Evolutionary conservation across 2,888 invertebrate genomes (phyloP), one percentile per base, ranked within the genome.

Genomic region (Seladonia tumulorum): DNA sequence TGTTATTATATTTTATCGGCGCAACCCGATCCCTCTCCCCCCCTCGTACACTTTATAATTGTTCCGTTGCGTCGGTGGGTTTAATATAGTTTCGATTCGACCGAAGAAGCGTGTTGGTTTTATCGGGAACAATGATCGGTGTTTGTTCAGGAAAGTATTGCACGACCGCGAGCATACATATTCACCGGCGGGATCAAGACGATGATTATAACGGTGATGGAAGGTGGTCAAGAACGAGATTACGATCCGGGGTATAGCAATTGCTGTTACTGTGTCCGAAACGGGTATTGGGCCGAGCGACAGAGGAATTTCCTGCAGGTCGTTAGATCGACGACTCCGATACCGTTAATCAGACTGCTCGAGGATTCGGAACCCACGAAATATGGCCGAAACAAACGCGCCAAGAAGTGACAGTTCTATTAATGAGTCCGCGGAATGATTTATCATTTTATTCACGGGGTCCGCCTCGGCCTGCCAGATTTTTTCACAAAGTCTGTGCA

Each of bases 241-340:
- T 25, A 16, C 45, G 25, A 72, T 72, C 68, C 35, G 39, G 68
- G 39, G 68, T 35, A 39, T 35, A 35, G 68, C 68, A 68, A 68
- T 68, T 68, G 68, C 68, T 68, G 68, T 68, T 68, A 68, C 68
- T 39, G 68, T 68, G 68, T 22, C 68, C 68, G 68, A 68, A 68
- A 68, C 39, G 39, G 68, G 68, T 68, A 68, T 68, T 68, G 68
- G 68, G 39, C 35, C 68, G 68, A 68, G 68, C 68, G 68, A 39
- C 68, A 39, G 68, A 12, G 68, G 68, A 68, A 68, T 68, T 68
- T 68, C 68, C 68, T 68, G 68, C 39, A 68, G 68, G 68, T 68
- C 39, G 68, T 68, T 68, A 68, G 68, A 68, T 68, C 68, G 68
- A 68, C 39, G 68, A 68, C 39, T 68, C 39, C 68, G 68, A 68